A percentile compares a stretch with the other conserved stretches of the same genome.
These are phyloP conservation scores for Paralichthys olivaceus DNA, from an alignment of 2,113 vertebrate species.

Conservation along the genomic window DNA sequence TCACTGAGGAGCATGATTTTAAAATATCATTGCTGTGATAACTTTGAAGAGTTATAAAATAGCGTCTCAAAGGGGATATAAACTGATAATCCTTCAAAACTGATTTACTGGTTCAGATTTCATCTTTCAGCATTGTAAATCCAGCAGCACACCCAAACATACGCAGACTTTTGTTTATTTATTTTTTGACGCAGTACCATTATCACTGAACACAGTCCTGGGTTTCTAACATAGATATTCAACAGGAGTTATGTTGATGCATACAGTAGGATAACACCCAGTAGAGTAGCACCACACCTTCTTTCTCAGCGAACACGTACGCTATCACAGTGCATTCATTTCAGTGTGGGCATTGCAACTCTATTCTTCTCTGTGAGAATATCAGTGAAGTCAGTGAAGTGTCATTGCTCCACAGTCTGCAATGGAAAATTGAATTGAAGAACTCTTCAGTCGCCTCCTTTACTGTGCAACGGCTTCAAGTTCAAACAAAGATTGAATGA, in stretches of 20 bases:
- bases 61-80: neutral
- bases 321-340: neutral
- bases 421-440: neutral
- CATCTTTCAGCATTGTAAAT: neutral
- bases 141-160: neutral
- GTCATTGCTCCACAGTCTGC: neutral
- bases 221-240: neutral
- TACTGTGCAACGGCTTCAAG: neutral
- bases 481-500: neutral
- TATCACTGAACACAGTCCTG: neutral
- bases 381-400: neutral
- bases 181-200: neutral
- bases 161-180: neutral
- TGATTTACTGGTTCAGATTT: neutral
- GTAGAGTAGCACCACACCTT: neutral
- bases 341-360: neutral
- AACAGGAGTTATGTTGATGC: neutral
- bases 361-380: neutral
- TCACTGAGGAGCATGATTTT: neutral
- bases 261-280: neutral
- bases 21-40: neutral
- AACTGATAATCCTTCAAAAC: constrained; percentile 2
- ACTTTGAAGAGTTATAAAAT: neutral
- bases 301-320: neutral
- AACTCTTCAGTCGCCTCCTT: neutral